A percentile compares a stretch with the other conserved stretches of the same genome.
These are phyloP conservation scores for Zele albiditarsus DNA, from an alignment of 2,888 invertebrate species.

Conservation along the genomic window DNA sequence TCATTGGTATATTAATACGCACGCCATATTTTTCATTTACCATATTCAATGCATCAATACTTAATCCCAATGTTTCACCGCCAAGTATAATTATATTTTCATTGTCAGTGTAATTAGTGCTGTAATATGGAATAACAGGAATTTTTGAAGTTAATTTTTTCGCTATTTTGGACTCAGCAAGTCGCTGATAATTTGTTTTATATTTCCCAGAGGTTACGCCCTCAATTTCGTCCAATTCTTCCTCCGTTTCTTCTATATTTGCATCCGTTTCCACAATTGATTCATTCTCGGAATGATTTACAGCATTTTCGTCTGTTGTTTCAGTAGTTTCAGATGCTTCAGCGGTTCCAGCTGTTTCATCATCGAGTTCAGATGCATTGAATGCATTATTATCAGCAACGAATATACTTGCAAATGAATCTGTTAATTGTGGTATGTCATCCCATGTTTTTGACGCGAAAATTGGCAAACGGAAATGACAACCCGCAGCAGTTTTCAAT, in stretches of 20 bases:
- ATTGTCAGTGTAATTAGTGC: slow-evolving; percentile 75
- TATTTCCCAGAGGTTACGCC: background rate
- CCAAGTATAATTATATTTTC: slow-evolving; percentile 84
- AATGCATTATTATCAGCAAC: slow-evolving; percentile 80
- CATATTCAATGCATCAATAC: slow-evolving; percentile 80
- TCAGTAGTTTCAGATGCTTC: background rate
- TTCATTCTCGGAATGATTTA: background rate
- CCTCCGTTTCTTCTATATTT: slow-evolving; percentile 22
- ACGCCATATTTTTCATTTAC: slow-evolving; percentile 77
- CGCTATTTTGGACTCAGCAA: slow-evolving; percentile 37
- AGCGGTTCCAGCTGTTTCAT: background rate
- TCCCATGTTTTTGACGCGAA: slow-evolving; percentile 80
- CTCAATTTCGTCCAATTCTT: slow-evolving; percentile 13
- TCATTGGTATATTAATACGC: slow-evolving; percentile 86
- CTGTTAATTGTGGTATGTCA: slow-evolving; percentile 74
- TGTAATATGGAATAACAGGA: slow-evolving; percentile 79
- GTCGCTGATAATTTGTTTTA: background rate
- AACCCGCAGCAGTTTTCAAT: slow-evolving; percentile 86
- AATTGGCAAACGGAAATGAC: slow-evolving; percentile 87
- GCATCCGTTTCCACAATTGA: background rate
- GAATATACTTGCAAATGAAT: slow-evolving; percentile 76
- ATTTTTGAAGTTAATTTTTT: slow-evolving; percentile 63
- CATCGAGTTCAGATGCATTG: background rate
- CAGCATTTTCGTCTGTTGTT: too few relatives aligned
- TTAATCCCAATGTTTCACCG: slow-evolving; percentile 93